phyloP scores from a whole-genome alignment of 2,797 vertebrate species.

The Danio jaintianensis region DNA sequence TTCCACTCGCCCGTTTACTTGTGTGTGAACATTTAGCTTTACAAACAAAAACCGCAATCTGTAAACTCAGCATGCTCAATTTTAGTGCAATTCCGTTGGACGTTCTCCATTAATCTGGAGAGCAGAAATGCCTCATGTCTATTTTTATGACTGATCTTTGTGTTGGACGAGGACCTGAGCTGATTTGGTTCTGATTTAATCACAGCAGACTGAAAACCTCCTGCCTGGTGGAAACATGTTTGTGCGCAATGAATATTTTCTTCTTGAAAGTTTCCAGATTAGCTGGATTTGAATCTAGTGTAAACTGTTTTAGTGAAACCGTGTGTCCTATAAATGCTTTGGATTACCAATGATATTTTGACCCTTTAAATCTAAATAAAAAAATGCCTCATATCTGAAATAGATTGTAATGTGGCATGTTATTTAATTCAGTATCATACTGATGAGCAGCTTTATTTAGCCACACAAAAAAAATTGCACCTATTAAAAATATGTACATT shows the following conservation, averaged over 20 bases:
- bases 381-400: not conserved
- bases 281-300: conserved; percentile 26
- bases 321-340: not conserved
- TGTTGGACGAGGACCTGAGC: conserved; percentile 62
- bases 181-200: conserved; percentile 67
- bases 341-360: not conserved
- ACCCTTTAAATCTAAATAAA: conserved; percentile 25
- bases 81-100: conserved; percentile 3
- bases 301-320: conserved; percentile 13
- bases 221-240: conserved; percentile 62
- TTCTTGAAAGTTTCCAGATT: conserved; percentile 52
- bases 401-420: conserved; percentile 29
- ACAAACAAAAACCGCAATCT: conserved; percentile 25
- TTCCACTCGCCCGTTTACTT: conserved; percentile 21
- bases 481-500: too few relatives aligned
- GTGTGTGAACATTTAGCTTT: conserved; percentile 8
- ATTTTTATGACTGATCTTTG: conserved; percentile 61
- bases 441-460: not conserved
- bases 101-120: conserved; percentile 47
- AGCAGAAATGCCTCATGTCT: conserved; percentile 48
- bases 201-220: conserved; percentile 60
- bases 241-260: conserved; percentile 46
- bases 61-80: conserved; percentile 2
- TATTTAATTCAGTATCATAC: not conserved
- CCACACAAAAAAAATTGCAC: not conserved